These are phyloP conservation scores for Hyla sarda DNA, from an alignment of 2,113 vertebrate species.

Conservation along the genomic window DNA sequence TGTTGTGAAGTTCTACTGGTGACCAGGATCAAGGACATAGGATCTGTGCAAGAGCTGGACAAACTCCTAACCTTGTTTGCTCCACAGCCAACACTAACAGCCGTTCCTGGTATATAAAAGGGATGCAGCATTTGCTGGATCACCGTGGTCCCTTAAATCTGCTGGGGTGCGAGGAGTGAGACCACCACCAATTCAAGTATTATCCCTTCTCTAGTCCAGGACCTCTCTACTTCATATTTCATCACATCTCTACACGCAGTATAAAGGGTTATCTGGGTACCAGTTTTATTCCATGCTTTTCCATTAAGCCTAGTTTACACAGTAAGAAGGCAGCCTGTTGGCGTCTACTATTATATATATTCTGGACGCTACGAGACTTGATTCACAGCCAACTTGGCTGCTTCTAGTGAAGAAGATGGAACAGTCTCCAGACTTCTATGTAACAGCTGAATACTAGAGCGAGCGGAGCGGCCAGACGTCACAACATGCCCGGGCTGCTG, in stretches of 20 bases:
- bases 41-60: no score
- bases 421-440: background rate
- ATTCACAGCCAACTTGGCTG: background rate
- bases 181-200: no score
- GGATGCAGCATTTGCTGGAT: no score
- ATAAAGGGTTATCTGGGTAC: background rate
- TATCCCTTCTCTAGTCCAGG: no score
- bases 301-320: background rate
- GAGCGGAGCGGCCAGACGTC: background rate
- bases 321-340: background rate
- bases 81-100: no score
- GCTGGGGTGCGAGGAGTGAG: no score
- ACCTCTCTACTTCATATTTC: no score
- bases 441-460: background rate
- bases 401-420: background rate
- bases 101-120: no score
- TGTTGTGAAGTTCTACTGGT: no score
- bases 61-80: no score
- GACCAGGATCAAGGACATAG: no score
- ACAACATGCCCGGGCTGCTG: background rate
- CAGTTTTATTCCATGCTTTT: background rate
- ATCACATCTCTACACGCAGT: background rate
- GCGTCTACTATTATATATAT: background rate
- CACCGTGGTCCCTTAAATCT: no score
- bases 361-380: background rate